Conservation (phyloP, 2,113 vertebrate species). For the Saccopteryx bilineata region DNA sequence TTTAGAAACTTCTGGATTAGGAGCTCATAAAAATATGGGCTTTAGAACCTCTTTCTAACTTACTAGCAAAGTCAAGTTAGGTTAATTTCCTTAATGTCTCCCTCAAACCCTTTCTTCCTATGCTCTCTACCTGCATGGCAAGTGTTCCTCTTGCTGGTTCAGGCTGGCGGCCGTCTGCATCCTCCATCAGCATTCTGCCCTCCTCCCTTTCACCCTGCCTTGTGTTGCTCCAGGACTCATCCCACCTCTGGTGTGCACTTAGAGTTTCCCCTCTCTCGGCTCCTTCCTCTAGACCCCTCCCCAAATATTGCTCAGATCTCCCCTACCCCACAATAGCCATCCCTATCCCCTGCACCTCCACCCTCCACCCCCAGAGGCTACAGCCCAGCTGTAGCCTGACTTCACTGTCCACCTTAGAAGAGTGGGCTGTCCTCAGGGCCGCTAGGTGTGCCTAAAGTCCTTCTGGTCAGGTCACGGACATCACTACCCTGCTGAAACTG, state of each 20-base stretch:
- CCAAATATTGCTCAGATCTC: neutral
- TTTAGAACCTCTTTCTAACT: neutral
- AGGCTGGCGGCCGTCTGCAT: neutral
- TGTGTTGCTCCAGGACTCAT: neutral
- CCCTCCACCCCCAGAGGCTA: rapidly evolving
- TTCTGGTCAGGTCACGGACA: neutral
- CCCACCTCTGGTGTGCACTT: neutral
- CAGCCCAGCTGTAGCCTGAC: neutral
- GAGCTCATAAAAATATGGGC: neutral
- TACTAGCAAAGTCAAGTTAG: neutral
- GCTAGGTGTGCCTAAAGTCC: no score
- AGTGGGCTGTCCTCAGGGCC: rapidly evolving
- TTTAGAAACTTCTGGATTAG: neutral
- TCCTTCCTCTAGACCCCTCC: neutral
- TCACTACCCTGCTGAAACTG: neutral
- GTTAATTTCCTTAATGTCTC: neutral
- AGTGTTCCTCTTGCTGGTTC: neutral
- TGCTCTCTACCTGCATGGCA: neutral
- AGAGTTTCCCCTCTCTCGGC: neutral
- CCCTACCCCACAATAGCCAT: neutral
- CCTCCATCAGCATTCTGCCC: neutral
- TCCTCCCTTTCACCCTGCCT: neutral
- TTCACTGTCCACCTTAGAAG: neutral
- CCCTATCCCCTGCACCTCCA: no score
- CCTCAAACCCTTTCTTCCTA: neutral